These are phyloP conservation scores for Sminthurides bifidus DNA, from an alignment of 1,140 invertebrate species.

Conservation along the genomic window DNA sequence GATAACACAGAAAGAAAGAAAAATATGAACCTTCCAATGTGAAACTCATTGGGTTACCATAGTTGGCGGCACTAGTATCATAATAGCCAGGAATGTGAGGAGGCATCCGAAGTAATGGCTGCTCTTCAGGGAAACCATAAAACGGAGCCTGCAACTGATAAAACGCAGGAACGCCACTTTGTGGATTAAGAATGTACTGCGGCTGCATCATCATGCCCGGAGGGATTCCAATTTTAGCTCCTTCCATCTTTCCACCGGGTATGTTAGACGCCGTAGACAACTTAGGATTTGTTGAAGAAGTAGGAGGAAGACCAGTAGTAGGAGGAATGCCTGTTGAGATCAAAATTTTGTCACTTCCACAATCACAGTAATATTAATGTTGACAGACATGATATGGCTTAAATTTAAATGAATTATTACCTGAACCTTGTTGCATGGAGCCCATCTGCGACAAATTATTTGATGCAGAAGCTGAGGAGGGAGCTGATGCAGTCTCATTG, in stretches of 20 bases:
- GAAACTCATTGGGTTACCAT: constrained; percentile 19
- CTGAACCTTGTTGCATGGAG: constrained; percentile 23
- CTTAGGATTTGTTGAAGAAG: constrained; percentile 22
- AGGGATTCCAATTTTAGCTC: constrained; percentile 25
- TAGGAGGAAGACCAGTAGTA: too few species aligned
- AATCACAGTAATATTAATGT: too few species aligned
- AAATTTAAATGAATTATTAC: constrained; percentile 12
- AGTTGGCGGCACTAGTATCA: constrained; percentile 22
- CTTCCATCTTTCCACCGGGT: constrained; percentile 5
- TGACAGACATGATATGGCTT: too few species aligned
- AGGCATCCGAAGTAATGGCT: constrained; percentile 27
- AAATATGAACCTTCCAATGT: constrained; percentile 7
- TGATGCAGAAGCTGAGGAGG: constrained; percentile 13
- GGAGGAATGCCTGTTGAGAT: too few species aligned
- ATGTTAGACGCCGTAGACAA: constrained; percentile 14
- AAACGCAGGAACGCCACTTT: constrained; percentile 18
- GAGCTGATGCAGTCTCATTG: constrained; percentile 17
- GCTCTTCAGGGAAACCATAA: constrained; percentile 26
- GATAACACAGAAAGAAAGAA: constrained; percentile 3
- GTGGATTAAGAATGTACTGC: constrained; percentile 29
- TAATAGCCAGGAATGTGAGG: constrained; percentile 25
- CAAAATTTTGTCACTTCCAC: too few species aligned
- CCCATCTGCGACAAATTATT: constrained; percentile 23
- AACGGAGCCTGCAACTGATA: constrained; percentile 25
- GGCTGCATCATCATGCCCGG: constrained; percentile 31